Evolutionary conservation across 2,113 vertebrate genomes (phyloP), one percentile per base, ranked within the genome.

Genomic region (Neodon shergylaensis): DNA sequence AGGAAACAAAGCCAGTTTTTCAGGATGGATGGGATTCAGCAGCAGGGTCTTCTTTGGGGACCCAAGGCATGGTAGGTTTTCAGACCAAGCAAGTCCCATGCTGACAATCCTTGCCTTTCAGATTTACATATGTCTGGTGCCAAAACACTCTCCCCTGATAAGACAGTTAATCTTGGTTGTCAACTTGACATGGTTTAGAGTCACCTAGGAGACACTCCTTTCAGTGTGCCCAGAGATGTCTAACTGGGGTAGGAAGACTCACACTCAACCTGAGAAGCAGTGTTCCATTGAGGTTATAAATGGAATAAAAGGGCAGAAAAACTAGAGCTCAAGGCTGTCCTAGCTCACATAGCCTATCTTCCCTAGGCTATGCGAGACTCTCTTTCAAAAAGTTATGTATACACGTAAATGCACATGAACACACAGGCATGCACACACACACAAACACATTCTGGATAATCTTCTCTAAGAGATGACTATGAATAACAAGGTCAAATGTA

Each of bases 401-500:
- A 68, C 24, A 49, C 36, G 24, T 12, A 17, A 7, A 39, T 24
- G 22, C 36, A 61, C 28, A 77, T 13, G n/a, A 12, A 83, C 54
- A 7, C 54, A 58, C 54, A 58, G 54, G 54, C 36, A 16, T 13
- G 47, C 13, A 42, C 17, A 82, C 4, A 65, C 4, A 39, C 4
- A 66, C 10, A 33, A 2, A 4, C 2, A 36, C 5, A 39, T 49
- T 49, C 49, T 49, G 28, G 54, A 10, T 63, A 47, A 61, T 44
- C 47, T 39, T 61, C 12, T 68, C 24, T 14, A 47, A 73, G n/a
- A 33, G 10, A 73, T 73, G 8, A 73, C 21, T 5, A 42, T 47
- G 47, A 26, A 16, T 13, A 31, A 21, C 1, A 0, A 1, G 7
- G 17, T 74, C 73, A 24, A 47, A 70, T n/a, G 36, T 0, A 0